Base-by-base conservation (phyloP, 2,113 vertebrate genomes). In the Diglossa brunneiventris region DNA sequence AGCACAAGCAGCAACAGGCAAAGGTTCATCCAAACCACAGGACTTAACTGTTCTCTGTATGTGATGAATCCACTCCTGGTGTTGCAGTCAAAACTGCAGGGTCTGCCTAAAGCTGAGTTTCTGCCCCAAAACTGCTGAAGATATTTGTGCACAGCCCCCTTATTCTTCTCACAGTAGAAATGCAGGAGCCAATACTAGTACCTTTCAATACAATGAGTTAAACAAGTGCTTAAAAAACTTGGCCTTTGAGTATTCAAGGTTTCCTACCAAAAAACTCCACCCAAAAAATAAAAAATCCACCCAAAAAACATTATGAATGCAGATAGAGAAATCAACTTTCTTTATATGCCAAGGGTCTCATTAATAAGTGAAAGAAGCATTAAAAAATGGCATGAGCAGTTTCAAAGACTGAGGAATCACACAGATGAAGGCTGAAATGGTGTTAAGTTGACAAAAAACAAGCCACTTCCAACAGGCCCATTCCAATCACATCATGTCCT, bases 41-140 rank as follows among this genome's bases (percentile, higher is more conserved):
- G 8, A 41, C 2, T 7, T 23, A 4, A 24, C 6, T 18, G 9
- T 18, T 44, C 17, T 33, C 52, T 39, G 33, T 7, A 27, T 3
- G 15, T 11, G 39, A 12, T 68, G 19, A 18, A 79, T 31, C 28
- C n/a, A 8, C 33, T 55, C 9, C 24, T 75, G 19, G 3, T 50
- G 7, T 6, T 83, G 11, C 28, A 63, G 19, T 58, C 39, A 55
- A 37, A 83, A n/a, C 41, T 47, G 2, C 24, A 66, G 24, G 14
- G 7, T 41, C 42, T 44, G 12, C 12, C 26, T 47, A 59, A 37
- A 79, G 8, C n/a, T 35, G 47, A 66, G 28, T 6, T 73, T 6
- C n/a, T 80, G 9, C 33, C 28, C 6, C 5, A 0, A 73, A 67
- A 13, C 19, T 6, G 0, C 4, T 42, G 1, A 31, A 41, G 7